phyloP scores from a whole-genome alignment of 2,797 vertebrate species.

The Xiphophorus birchmanni region DNA sequence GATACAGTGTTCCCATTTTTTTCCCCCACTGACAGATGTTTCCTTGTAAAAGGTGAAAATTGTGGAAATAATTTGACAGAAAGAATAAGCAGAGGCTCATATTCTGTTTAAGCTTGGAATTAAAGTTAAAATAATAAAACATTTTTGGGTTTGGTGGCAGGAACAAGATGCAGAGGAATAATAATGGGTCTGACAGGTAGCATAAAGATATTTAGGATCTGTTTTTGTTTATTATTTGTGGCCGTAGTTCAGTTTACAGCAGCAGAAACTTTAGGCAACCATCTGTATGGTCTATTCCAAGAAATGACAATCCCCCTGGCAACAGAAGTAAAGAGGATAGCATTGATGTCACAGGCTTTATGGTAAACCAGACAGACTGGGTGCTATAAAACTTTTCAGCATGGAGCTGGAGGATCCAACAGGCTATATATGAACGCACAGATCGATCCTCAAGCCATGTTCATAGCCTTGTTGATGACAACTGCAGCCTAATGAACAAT shows the following conservation, averaged over 20 bases:
- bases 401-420: neutral
- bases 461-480: neutral
- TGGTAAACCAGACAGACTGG: neutral
- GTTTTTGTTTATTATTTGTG: neutral
- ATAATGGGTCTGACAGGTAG: neutral
- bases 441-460: neutral
- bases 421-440: neutral
- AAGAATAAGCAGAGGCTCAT: neutral
- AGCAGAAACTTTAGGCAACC: neutral
- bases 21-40: neutral
- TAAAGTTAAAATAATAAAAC: neutral
- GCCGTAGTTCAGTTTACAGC: neutral
- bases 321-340: neutral
- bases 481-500: neutral
- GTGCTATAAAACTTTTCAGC: neutral
- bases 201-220: neutral
- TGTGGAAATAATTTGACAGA: neutral
- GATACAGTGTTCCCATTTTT: neutral
- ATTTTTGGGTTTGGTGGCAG: neutral
- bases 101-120: neutral
- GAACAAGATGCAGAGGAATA: neutral
- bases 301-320: neutral
- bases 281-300: neutral
- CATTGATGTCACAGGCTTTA: neutral
- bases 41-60: neutral